Evolutionary conservation across 2,113 vertebrate genomes (phyloP), one percentile per base, ranked within the genome.

Genomic region (Pagrus major): DNA sequence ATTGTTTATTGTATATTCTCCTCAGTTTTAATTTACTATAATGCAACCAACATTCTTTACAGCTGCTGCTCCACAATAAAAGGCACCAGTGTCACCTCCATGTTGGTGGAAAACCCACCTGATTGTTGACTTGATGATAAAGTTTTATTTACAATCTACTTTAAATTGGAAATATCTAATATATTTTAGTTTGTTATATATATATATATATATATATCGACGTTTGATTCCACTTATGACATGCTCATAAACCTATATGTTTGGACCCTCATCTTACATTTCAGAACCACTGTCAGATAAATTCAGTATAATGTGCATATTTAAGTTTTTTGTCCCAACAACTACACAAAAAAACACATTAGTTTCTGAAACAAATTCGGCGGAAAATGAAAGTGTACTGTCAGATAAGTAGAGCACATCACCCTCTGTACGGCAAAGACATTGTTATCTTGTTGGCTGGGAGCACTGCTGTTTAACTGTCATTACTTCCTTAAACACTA

Each of bases 401-500:
- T 65, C 73, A 67, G 65, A 39, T 52, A 68, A 29, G 47, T 18
- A 23, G 47, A 80, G 52, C 64, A 52, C 29, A 68, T 64, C 33
- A 4, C 54, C 42, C 14, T 21, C 56, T 55, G 70, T 46, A 9
- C 67, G 69, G 54, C 71, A 67, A 71, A 75, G 31, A 76, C 35
- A 66, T 42, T 74, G 67, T 66, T 70, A 61, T 63, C 49, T 82
- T 76, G 71, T 77, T 73, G 72, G 65, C 69, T 64, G 59, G 25
- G 42, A 67, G 14, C 18, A 52, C 21, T 21, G 21, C 55, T 65
- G 25, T 81, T 80, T 72, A 52, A 74, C 29, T 66, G 68, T 81
- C 76, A 84, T 82, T 76, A 66, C 68, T 80, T 81, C 58, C 71
- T 39, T 67, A 71, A 78, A 78, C 59, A 81, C 55, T 52, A 12